phyloP scores from a whole-genome alignment of 2,113 vertebrate genomes.

The Dromas ardeola region DNA sequence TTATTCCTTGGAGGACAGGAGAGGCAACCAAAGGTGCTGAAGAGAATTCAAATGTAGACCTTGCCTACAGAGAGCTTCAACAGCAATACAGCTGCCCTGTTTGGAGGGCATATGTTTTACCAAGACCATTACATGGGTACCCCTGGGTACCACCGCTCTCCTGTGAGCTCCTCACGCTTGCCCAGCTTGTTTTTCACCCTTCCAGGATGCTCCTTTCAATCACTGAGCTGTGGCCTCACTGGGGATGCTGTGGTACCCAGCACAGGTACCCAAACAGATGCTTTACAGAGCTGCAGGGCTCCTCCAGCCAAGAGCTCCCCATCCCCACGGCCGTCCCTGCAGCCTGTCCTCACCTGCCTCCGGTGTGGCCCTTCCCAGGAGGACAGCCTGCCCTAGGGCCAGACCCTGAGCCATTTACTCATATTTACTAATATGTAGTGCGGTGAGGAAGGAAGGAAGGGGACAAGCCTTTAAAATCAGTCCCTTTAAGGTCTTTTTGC shows the following conservation, averaged over 20 bases:
- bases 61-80: not conserved
- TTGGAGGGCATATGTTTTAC: not conserved
- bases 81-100: not conserved
- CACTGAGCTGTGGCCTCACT: not conserved
- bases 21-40: not conserved
- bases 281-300: not conserved
- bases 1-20: not conserved
- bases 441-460: not conserved
- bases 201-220: not conserved
- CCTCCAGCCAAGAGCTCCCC: not conserved
- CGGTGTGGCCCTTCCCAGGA: fast-evolving
- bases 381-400: not conserved
- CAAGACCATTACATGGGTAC: not conserved
- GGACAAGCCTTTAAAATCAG: not conserved
- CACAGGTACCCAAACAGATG: not conserved
- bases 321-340: not conserved
- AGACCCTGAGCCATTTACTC: not conserved
- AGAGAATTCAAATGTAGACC: not conserved
- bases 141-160: not conserved
- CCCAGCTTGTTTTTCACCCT: not conserved
- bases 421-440: not conserved
- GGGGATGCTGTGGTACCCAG: not conserved
- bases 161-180: not conserved
- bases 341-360: not conserved
- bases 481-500: not conserved